Base-by-base conservation (phyloP, 2,113 vertebrate species). In the Neodon shergylaensis region DNA sequence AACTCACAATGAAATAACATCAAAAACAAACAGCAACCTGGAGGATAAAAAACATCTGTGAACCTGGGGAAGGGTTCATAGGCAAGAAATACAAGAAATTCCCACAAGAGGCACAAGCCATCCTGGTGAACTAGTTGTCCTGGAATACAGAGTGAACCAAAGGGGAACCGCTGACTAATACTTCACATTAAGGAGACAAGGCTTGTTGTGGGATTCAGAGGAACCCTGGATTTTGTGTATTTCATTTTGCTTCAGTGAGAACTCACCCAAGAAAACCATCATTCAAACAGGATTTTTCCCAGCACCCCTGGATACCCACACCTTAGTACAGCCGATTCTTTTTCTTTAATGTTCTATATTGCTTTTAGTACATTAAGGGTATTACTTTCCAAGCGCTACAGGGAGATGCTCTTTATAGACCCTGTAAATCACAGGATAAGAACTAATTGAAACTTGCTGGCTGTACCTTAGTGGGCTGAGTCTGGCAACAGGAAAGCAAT, bases 361-460 rank as follows among this genome's bases (percentile, higher is more conserved):
- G 81, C 90, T 85, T 85, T 94, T 93, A 89, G 97, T 72, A 79
- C 95, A 96, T 96, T 97, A 78, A 81, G 92, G 76, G 39, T 97
- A 98, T 98, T 98, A 95, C 97, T 97, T 97, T 77, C 90, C 98
- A 94, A 98, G 96, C 91, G 97, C 94, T 97, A 89, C 90, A 22
- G 97, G 92, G 88, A 42, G 83, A 94, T 82, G 70, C 94, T 94
- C 95, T 98, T 98, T 98, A 98, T 87, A 82, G 98, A 83, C 4
- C 92, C 97, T 95, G 98, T 98, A 98, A 98, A 98, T 98, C 98
- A 98, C 98, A 72, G 85, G 94, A 90, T 97, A 98, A 98, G 98
- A 98, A 97, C 96, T 98, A 98, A 98, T 98, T 98, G 98, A 97
- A 98, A 96, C 97, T 97, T 97, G 95, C 97, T 92, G 66, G 92